Percentiles rank a stretch among this genome's conserved stretches.
These are phyloP conservation scores for Mormoops blainvillei DNA, from an alignment of 2,113 vertebrate genomes.

Conservation along the genomic window DNA sequence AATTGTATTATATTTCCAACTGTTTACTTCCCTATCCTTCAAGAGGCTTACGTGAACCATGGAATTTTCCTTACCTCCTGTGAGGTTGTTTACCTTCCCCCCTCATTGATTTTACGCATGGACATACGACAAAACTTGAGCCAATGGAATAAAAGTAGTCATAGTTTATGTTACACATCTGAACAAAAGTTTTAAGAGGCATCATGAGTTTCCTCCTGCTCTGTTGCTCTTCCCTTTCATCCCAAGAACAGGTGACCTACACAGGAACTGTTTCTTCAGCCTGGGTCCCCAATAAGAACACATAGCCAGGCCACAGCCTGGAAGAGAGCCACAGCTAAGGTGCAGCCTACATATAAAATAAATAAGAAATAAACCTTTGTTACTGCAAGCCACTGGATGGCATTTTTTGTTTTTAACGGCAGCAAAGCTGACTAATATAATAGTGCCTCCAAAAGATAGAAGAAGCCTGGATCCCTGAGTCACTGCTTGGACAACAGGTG, in stretches of 20 bases:
- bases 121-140: not conserved
- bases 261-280: not conserved
- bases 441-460: not conserved
- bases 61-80: not conserved
- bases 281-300: not conserved
- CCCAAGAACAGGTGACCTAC: not conserved
- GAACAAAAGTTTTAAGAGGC: conserved; percentile 7
- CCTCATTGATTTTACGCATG: not conserved
- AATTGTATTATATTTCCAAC: not conserved
- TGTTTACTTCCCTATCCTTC: not conserved
- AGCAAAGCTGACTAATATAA: not conserved
- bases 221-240: not conserved
- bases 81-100: not conserved
- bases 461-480: not conserved
- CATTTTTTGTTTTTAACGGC: not conserved
- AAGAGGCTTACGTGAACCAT: not conserved
- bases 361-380: not conserved
- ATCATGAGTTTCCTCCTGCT: not conserved
- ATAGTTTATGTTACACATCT: not conserved
- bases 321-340: not conserved
- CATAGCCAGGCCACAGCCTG: not conserved
- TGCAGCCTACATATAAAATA: not conserved
- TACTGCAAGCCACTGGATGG: not conserved
- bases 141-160: not conserved
- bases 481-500: not conserved